Evolutionary conservation across 2,113 vertebrate species (phyloP).

Genomic region (Ictalurus furcatus): DNA sequence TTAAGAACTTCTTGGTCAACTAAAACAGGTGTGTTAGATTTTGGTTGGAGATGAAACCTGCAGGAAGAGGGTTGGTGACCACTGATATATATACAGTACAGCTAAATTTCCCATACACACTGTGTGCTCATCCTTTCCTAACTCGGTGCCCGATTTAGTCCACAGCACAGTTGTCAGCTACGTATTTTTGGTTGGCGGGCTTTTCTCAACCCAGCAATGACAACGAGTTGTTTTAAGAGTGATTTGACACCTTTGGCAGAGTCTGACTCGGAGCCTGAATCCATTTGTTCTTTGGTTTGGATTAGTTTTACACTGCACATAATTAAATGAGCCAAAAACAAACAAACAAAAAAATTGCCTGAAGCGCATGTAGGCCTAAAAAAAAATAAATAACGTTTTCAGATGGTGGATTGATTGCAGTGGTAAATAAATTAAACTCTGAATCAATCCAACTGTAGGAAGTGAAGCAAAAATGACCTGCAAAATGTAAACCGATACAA

Average conservation of each 20-base stretch:
- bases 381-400: neutral
- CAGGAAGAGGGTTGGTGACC: too few relatives aligned
- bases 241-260: neutral
- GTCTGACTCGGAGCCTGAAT: neutral
- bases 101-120: neutral
- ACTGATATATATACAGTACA: too few relatives aligned
- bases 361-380: neutral
- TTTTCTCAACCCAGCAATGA: neutral
- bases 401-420: too few relatives aligned
- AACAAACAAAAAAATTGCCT: neutral
- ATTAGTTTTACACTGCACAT: neutral
- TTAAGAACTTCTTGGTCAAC: too few relatives aligned
- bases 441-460: too few relatives aligned
- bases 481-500: neutral
- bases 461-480: neutral
- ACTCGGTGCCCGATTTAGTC: neutral
- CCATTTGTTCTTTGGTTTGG: neutral
- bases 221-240: neutral
- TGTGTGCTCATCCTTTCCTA: too few relatives aligned
- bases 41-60: too few relatives aligned
- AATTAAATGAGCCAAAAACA: neutral
- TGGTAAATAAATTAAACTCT: too few relatives aligned
- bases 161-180: neutral
- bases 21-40: too few relatives aligned
- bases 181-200: neutral